Conservation (phyloP, 2,797 vertebrate species). For the Tapirus indicus region DNA sequence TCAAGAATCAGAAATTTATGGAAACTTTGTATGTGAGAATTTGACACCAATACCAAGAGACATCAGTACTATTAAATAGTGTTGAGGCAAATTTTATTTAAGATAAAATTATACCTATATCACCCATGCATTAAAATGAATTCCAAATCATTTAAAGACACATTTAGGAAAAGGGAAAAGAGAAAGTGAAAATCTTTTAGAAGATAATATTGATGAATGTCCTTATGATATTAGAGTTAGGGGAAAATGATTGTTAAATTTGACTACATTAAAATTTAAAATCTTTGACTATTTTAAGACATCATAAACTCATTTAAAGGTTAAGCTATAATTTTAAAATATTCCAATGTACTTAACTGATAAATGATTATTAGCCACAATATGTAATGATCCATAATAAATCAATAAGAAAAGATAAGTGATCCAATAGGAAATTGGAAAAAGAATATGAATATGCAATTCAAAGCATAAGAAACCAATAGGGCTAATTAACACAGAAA, state of each 20-base stretch:
- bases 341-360: neutral
- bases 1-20: neutral
- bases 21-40: neutral
- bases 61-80: neutral
- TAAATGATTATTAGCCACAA: neutral
- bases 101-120: neutral
- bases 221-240: neutral
- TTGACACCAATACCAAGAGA: neutral
- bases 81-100: neutral
- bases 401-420: neutral
- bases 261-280: conserved; percentile 8
- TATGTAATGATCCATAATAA: neutral
- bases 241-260: neutral
- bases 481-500: neutral
- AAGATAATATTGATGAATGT: neutral
- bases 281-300: neutral
- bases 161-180: neutral
- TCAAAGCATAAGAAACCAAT: neutral
- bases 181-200: neutral
- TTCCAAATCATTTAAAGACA: neutral
- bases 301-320: neutral
- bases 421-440: neutral
- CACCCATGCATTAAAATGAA: neutral
- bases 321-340: neutral
- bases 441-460: neutral